These are phyloP conservation scores for Fulica atra DNA, from an alignment of 2,113 vertebrate species.

Conservation along the genomic window DNA sequence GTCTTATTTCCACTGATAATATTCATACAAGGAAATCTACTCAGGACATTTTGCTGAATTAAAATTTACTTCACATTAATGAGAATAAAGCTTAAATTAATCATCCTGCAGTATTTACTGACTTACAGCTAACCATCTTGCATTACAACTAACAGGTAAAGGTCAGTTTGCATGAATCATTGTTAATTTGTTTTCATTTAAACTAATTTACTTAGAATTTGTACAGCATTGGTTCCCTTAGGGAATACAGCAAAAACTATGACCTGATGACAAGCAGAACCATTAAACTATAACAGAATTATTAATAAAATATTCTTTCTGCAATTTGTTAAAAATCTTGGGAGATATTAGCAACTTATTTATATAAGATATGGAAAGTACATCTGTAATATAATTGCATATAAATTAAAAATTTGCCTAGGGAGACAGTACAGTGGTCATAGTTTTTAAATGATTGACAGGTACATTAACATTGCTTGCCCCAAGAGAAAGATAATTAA, in stretches of 20 bases:
- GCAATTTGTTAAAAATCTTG: neutral
- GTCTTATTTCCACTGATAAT: neutral
- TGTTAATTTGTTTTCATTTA: slow-evolving; percentile 57
- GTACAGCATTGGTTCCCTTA: neutral
- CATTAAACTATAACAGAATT: slow-evolving; percentile 1
- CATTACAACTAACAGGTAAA: slow-evolving; percentile 39
- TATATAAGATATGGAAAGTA: slow-evolving; percentile 21
- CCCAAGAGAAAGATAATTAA: slow-evolving; percentile 35
- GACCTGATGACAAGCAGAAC: neutral
- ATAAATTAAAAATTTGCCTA: slow-evolving; percentile 23
- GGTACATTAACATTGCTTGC: neutral
- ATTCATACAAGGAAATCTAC: neutral
- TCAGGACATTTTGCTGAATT: neutral
- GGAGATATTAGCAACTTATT: slow-evolving; percentile 11
- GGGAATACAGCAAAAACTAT: neutral
- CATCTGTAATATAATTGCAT: neutral
- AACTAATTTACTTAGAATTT: slow-evolving; percentile 46
- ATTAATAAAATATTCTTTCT: slow-evolving; percentile 2
- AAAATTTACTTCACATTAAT: neutral
- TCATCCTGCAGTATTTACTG: slow-evolving; percentile 31
- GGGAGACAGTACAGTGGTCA: slow-evolving; percentile 9
- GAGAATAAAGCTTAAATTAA: slow-evolving; percentile 27
- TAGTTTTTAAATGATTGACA: slow-evolving; percentile 47
- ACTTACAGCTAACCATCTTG: slow-evolving; percentile 3
- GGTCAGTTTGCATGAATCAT: slow-evolving; percentile 25